A percentile compares a stretch with the other conserved stretches of the same genome.
Conservation (phyloP, 2,797 vertebrate genomes). For the Decapterus maruadsi region DNA sequence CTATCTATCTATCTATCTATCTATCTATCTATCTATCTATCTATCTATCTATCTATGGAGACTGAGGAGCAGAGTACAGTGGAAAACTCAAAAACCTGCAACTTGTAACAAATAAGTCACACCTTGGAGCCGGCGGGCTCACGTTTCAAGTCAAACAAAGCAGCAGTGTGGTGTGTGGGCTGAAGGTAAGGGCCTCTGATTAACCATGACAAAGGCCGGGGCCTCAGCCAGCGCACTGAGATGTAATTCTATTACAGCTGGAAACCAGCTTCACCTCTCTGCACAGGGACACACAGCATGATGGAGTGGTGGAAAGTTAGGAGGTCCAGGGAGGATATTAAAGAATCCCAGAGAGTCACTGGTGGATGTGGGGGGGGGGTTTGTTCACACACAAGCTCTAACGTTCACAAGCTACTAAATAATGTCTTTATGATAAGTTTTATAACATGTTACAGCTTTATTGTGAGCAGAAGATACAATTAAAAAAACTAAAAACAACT, state of each 20-base stretch:
- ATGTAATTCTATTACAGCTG: constrained; percentile 46
- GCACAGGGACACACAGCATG: constrained; percentile 29
- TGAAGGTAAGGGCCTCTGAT: constrained; percentile 35
- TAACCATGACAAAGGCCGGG: constrained; percentile 42
- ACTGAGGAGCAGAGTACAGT: not conserved
- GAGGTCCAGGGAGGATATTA: constrained; percentile 33
- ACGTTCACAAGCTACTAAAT: not conserved
- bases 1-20: too few relatives aligned
- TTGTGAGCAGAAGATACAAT: not conserved
- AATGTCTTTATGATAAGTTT: not conserved
- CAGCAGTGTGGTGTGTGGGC: constrained; percentile 31
- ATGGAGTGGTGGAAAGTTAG: constrained; percentile 37
- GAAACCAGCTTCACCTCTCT: constrained; percentile 22
- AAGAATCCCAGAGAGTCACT: constrained; percentile 11
- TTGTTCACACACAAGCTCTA: not conserved
- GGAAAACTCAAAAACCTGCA: constrained; percentile 6
- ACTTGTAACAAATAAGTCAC: constrained; percentile 26
- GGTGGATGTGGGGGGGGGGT: not conserved
- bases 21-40: too few relatives aligned
- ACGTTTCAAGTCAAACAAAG: constrained; percentile 45
- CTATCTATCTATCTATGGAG: too few relatives aligned
- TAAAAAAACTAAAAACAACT: too few relatives aligned
- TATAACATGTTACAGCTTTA: not conserved
- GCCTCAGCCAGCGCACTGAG: constrained; percentile 14
- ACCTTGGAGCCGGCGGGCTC: not conserved